A percentile compares a stretch with the other conserved stretches of the same genome.
Conservation (phyloP, 1,140 invertebrate species). For the Intoshia linei region DNA sequence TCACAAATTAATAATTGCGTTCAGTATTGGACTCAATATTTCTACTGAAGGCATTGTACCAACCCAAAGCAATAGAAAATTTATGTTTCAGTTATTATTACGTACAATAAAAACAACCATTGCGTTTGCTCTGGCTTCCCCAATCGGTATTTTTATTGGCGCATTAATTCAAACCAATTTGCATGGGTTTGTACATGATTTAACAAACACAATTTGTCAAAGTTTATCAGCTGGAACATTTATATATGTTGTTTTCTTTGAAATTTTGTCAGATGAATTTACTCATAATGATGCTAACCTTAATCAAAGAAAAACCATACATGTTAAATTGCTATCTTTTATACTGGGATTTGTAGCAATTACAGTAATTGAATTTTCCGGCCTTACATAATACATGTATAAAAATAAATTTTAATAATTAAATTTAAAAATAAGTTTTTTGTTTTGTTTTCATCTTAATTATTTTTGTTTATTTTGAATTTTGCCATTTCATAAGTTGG, state of each 20-base stretch:
- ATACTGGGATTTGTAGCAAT: too few species aligned
- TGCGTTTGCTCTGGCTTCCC: slow-evolving; percentile 34
- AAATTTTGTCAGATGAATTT: slow-evolving; percentile 29
- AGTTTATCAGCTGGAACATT: slow-evolving; percentile 51
- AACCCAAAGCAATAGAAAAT: background rate
- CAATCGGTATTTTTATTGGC: slow-evolving; percentile 26
- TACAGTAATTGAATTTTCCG: too few species aligned
- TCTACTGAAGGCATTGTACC: slow-evolving; percentile 11
- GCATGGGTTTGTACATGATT: background rate
- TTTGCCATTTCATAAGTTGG: too few species aligned
- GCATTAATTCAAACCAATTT: background rate
- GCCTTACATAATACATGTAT: too few species aligned
- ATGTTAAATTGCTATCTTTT: too few species aligned
- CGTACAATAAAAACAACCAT: background rate
- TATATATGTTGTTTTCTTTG: slow-evolving; percentile 58
- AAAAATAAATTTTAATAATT: too few species aligned
- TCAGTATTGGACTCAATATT: slow-evolving; percentile 21
- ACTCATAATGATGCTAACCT: too few species aligned
- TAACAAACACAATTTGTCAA: slow-evolving; percentile 22
- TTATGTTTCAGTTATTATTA: background rate
- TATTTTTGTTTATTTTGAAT: too few species aligned
- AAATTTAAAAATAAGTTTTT: too few species aligned
- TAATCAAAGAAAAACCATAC: too few species aligned
- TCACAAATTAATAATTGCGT: slow-evolving; percentile 52
- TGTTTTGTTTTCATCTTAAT: too few species aligned